Conservation (phyloP, 2,888 invertebrate species). For the Dysmachus trigonus region DNA sequence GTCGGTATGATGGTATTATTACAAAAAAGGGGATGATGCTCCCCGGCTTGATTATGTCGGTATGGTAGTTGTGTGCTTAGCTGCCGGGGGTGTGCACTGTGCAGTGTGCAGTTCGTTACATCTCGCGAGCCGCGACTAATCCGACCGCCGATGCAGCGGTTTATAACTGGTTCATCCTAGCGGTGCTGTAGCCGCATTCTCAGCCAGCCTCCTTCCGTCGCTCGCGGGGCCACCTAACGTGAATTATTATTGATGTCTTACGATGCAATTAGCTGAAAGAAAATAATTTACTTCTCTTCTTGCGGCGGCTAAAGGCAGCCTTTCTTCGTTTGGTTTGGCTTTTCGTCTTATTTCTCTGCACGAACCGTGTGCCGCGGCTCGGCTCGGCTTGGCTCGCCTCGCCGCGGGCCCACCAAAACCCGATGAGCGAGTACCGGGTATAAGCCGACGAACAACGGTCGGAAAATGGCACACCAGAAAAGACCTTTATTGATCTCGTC, state of each 20-base stretch:
- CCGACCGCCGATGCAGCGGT: background rate
- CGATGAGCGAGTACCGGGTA: background rate
- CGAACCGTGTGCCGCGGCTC: background rate
- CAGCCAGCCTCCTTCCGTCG: background rate
- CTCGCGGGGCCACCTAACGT: background rate
- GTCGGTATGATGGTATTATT: background rate
- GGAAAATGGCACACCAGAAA: background rate
- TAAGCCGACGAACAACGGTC: background rate
- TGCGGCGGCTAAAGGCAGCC: background rate
- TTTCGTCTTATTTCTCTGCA: background rate
- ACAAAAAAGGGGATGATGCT: background rate
- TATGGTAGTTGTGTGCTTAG: background rate
- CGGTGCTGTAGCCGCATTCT: background rate
- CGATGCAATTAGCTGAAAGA: background rate
- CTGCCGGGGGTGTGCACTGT: background rate
- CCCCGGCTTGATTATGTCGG: background rate
- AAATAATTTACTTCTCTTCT: background rate
- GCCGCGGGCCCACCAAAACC: background rate
- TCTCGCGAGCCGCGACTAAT: background rate
- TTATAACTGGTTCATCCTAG: constrained; percentile 12
- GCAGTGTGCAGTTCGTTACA: background rate
- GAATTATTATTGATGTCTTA: constrained; percentile 10
- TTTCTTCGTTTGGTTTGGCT: background rate
- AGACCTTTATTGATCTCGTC: constrained; percentile 7
- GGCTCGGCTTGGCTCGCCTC: too few relatives aligned